These are phyloP conservation scores for Oasisia sp. DNA, from an alignment of 2,888 invertebrate genomes.

Conservation along the genomic window DNA sequence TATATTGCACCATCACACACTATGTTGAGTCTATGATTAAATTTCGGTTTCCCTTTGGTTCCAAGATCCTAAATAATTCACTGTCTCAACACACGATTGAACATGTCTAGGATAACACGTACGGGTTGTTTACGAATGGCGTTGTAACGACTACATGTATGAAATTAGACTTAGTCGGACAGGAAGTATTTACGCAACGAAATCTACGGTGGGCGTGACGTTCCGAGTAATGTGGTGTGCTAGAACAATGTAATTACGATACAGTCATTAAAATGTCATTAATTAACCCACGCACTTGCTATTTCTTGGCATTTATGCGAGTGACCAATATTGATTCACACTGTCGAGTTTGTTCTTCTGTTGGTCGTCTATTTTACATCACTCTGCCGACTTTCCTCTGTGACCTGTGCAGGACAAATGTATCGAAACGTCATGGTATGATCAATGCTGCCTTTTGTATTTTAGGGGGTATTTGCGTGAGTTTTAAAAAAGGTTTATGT, in stretches of 20 bases:
- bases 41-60: too few relatives aligned
- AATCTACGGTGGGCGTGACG: neutral
- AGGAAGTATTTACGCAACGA: neutral
- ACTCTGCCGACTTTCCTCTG: neutral
- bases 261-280: neutral
- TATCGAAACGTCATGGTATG: too few relatives aligned
- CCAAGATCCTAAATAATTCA: too few relatives aligned
- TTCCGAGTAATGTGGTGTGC: neutral
- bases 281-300: neutral
- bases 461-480: too few relatives aligned
- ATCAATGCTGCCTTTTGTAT: too few relatives aligned
- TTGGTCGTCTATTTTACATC: neutral
- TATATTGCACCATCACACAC: too few relatives aligned
- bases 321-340: neutral
- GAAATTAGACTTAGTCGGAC: neutral
- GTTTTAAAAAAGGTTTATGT: too few relatives aligned
- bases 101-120: too few relatives aligned
- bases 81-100: too few relatives aligned
- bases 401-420: too few relatives aligned
- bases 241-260: neutral
- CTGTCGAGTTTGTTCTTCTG: neutral
- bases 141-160: neutral
- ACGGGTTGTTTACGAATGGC: too few relatives aligned
- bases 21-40: too few relatives aligned
- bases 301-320: constrained; percentile 13